Evolutionary conservation across 2,888 invertebrate genomes (phyloP).

Genomic region (Xestia xanthographa): DNA sequence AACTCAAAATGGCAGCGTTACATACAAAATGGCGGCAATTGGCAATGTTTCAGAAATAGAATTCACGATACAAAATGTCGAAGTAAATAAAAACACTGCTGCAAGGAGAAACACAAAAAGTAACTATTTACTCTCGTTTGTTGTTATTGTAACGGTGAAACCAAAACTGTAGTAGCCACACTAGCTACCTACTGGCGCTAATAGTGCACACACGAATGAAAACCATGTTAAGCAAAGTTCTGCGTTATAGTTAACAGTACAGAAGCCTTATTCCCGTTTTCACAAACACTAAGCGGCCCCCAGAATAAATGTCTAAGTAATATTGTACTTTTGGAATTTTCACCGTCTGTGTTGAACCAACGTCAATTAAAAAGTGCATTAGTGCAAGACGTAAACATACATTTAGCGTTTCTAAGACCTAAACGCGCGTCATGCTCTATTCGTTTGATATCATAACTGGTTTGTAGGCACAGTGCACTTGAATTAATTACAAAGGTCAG

Average conservation of each 20-base stretch:
- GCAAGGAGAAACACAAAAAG: neutral
- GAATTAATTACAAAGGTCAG: slow-evolving; percentile 41
- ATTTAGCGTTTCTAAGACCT: slow-evolving; percentile 9
- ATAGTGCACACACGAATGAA: slow-evolving; percentile 21
- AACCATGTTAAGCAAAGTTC: slow-evolving; percentile 6
- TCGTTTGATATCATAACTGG: slow-evolving; percentile 42
- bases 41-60: neutral
- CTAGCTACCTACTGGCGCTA: slow-evolving; percentile 14
- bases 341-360: neutral
- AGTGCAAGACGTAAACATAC: neutral
- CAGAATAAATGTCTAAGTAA: neutral
- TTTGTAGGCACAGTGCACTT: slow-evolving; percentile 37
- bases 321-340: neutral
- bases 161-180: slow-evolving; percentile 2
- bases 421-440: slow-evolving; percentile 30
- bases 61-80: neutral
- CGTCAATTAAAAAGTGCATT: neutral
- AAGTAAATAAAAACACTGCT: neutral
- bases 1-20: neutral
- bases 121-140: neutral
- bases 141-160: slow-evolving; percentile 32
- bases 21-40: neutral
- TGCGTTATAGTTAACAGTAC: neutral
- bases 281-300: neutral
- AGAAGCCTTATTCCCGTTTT: neutral